These are phyloP conservation scores for Erythrocercus mccallii DNA, from an alignment of 2,113 vertebrate genomes.

Conservation along the genomic window DNA sequence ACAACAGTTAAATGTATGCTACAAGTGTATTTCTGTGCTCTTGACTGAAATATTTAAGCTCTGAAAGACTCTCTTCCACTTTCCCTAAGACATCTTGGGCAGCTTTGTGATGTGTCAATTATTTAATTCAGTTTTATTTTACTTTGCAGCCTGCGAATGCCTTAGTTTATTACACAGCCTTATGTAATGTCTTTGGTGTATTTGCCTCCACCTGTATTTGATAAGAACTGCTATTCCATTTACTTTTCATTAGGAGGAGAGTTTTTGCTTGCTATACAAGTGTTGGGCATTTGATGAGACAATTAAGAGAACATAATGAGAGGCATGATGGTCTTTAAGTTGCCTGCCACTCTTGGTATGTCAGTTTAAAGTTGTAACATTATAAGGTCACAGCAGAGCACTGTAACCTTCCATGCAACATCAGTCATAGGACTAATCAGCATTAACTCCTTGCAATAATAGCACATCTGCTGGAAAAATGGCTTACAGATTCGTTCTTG, in stretches of 20 bases:
- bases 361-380: not conserved
- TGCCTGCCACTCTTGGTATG: not conserved
- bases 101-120: not conserved
- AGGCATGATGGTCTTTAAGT: not conserved
- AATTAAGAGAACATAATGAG: not conserved
- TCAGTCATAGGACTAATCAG: not conserved
- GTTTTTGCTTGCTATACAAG: not conserved
- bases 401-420: not conserved
- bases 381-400: not conserved
- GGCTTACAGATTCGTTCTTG: not conserved
- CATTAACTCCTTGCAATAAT: not conserved
- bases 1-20: not conserved
- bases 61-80: not conserved
- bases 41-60: not conserved
- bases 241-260: not conserved
- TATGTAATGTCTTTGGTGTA: not conserved
- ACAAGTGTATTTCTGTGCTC: not conserved
- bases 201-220: not conserved
- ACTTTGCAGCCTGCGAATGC: not conserved
- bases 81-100: not conserved
- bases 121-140: not conserved
- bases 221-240: not conserved
- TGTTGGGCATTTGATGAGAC: not conserved
- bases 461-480: not conserved
- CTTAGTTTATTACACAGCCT: not conserved